phyloP scores from a whole-genome alignment of 2,888 invertebrate species.

The Dolichomitus sp. region DNA sequence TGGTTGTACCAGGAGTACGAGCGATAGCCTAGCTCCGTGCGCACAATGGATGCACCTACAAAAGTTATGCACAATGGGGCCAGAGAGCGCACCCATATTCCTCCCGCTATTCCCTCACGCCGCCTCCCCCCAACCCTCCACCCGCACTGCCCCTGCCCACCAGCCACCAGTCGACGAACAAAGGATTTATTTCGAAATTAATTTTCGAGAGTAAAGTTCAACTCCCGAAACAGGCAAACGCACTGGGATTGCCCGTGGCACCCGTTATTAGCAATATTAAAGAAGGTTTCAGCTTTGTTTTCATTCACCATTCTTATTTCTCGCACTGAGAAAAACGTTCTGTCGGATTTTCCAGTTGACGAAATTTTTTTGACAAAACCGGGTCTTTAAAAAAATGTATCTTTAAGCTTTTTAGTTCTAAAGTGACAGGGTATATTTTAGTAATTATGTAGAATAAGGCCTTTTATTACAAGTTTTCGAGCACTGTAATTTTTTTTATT shows the following conservation, averaged over 20 bases:
- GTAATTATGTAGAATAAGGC: too few species aligned
- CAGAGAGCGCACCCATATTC: conserved; percentile 40
- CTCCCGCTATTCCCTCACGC: conserved; percentile 11
- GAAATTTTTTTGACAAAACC: not conserved
- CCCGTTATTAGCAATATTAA: not conserved
- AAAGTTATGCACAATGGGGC: conserved; percentile 66
- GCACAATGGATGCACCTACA: conserved; percentile 66
- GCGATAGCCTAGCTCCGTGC: conserved; percentile 55
- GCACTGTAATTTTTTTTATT: too few species aligned
- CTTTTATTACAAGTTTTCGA: too few species aligned
- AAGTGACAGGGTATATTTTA: too few species aligned
- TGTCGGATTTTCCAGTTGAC: not conserved
- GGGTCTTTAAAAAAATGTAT: not conserved
- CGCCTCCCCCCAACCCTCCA: conserved; percentile 10
- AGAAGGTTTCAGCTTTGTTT: not conserved
- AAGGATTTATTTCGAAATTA: conserved; percentile 63
- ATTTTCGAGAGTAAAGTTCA: conserved; percentile 57
- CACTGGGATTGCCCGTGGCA: conserved; percentile 9
- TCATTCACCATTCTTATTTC: not conserved
- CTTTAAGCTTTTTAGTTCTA: too few species aligned
- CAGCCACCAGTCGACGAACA: conserved; percentile 51
- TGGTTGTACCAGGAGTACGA: conserved; percentile 46
- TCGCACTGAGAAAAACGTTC: not conserved
- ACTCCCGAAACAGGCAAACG: conserved; percentile 32
- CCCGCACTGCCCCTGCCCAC: conserved; percentile 2